Evolutionary conservation across 1,140 invertebrate genomes (phyloP).

Genomic region (Gryllus bimaculatus): DNA sequence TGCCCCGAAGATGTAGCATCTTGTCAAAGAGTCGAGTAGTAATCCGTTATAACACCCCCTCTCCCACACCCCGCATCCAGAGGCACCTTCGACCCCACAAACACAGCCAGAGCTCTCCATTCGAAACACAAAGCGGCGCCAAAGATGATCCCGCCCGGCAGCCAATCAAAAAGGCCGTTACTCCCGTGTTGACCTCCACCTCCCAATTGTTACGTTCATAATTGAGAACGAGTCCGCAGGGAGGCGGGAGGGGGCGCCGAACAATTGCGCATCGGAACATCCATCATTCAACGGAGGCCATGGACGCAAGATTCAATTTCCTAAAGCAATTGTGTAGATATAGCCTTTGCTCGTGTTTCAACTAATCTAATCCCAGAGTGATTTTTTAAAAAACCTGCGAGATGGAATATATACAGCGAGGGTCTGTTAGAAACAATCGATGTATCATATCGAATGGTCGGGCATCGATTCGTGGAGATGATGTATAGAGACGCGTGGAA

Average conservation of each 20-base stretch:
- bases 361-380: conserved; percentile 4
- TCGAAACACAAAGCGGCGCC: too few relatives aligned
- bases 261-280: conserved; percentile 1
- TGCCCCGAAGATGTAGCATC: too few relatives aligned
- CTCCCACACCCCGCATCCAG: too few relatives aligned
- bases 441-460: neutral
- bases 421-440: conserved; percentile 1
- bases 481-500: neutral
- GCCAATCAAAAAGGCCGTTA: neutral
- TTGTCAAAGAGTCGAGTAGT: too few relatives aligned
- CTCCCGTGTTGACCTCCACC: neutral
- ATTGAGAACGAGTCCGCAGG: neutral
- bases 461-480: neutral
- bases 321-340: neutral
- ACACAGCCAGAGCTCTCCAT: too few relatives aligned
- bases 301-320: neutral
- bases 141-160: too few relatives aligned
- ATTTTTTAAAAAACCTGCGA: neutral
- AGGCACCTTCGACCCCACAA: too few relatives aligned
- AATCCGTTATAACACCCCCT: too few relatives aligned
- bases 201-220: neutral
- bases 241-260: neutral
- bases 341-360: neutral
- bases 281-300: neutral
- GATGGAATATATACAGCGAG: neutral